Evolutionary conservation across 2,113 vertebrate species (phyloP).

Genomic region (Oryzias javanicus): DNA sequence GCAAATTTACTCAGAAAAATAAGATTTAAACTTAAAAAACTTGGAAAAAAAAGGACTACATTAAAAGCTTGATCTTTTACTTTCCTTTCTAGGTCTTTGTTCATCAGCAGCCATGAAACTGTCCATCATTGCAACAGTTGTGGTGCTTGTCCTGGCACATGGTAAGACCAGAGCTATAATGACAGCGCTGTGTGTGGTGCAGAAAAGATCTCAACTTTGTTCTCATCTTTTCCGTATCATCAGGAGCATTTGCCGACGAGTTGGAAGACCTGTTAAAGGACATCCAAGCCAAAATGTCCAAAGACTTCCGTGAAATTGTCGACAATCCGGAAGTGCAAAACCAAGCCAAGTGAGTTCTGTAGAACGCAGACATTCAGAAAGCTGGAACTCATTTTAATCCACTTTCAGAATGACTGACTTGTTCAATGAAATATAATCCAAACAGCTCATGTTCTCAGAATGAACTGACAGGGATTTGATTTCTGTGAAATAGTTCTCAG

Average conservation of each 20-base stretch:
- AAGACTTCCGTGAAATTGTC: slow-evolving; percentile 31
- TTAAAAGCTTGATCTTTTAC: too few relatives aligned
- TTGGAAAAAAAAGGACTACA: too few relatives aligned
- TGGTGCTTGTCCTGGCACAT: slow-evolving; percentile 62
- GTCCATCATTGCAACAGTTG: slow-evolving; percentile 55
- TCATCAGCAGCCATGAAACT: slow-evolving; percentile 71
- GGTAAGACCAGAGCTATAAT: slow-evolving; percentile 30
- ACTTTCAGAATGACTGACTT: neutral
- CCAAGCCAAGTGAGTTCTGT: slow-evolving; percentile 65
- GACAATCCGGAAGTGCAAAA: slow-evolving; percentile 29
- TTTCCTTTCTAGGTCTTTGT: slow-evolving; percentile 34
- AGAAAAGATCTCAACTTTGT: neutral
- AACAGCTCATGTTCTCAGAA: too few relatives aligned
- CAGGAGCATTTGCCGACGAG: slow-evolving; percentile 55
- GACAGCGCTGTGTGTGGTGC: neutral
- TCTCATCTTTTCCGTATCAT: neutral
- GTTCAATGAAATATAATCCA: too few relatives aligned
- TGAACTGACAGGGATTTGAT: too few relatives aligned
- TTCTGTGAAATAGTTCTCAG: too few relatives aligned
- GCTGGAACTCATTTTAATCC: neutral
- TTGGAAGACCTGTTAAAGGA: slow-evolving; percentile 18
- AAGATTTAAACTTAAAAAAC: too few relatives aligned
- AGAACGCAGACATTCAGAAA: too few relatives aligned
- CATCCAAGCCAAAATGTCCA: slow-evolving; percentile 46
- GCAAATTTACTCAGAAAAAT: too few relatives aligned